Evolutionary conservation across 2,797 vertebrate species (phyloP).

Genomic region (Ciconia nigra): DNA sequence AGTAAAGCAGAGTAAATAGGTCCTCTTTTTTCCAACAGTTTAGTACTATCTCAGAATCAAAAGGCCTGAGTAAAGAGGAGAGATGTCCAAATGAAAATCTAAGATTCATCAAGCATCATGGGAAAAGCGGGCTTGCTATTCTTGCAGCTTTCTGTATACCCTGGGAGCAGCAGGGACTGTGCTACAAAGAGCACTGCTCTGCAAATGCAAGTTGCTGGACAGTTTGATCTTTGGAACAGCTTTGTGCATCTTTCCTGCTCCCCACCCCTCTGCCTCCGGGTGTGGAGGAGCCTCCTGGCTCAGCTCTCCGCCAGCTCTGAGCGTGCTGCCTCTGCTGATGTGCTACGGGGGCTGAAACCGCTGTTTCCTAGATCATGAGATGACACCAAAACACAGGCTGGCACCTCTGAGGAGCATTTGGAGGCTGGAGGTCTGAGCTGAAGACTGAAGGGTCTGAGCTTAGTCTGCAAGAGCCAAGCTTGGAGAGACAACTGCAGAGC

Average conservation of each 20-base stretch:
- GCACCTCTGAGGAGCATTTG: not conserved
- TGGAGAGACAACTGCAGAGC: not conserved
- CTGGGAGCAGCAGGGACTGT: not conserved
- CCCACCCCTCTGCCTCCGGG: not conserved
- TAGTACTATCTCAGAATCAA: not conserved
- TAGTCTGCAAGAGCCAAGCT: not conserved
- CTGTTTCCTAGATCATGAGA: not conserved
- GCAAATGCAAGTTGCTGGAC: not conserved
- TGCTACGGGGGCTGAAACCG: not conserved
- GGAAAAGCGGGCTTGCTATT: not conserved
- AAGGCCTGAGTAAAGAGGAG: not conserved
- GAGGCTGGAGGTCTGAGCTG: not conserved
- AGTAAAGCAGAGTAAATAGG: not conserved
- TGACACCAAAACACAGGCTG: not conserved
- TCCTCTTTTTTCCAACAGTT: not conserved
- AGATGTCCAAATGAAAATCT: not conserved
- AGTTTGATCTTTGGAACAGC: not conserved
- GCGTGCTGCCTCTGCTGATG: not conserved
- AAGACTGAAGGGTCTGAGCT: not conserved
- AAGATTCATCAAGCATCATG: not conserved
- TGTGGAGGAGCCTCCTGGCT: not conserved
- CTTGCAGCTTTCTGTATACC: not conserved
- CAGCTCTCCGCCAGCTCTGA: not conserved
- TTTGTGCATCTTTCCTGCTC: not conserved
- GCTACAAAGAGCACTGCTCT: not conserved